These are phyloP conservation scores for Eupithecia exiguata DNA, from an alignment of 2,888 invertebrate species.

Conservation along the genomic window DNA sequence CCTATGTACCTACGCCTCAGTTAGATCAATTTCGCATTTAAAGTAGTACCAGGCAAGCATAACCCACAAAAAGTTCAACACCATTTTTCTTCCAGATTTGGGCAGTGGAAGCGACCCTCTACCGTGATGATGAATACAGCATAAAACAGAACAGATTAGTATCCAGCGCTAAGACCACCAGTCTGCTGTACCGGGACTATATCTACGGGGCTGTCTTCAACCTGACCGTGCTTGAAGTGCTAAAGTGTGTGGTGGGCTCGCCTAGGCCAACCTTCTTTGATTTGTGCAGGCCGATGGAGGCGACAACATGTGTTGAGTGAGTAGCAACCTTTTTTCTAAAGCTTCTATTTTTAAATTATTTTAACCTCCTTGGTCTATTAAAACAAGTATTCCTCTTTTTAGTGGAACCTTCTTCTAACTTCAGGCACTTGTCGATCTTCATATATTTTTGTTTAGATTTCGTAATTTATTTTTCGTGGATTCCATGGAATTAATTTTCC, in stretches of 20 bases:
- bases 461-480: neutral
- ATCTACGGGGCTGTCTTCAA: conserved; percentile 85
- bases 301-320: conserved; percentile 85
- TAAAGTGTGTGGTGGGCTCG: conserved; percentile 87
- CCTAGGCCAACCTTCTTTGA: conserved; percentile 91
- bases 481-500: neutral
- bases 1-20: neutral
- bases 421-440: neutral
- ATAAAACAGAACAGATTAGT: conserved; percentile 71
- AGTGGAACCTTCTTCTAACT: neutral
- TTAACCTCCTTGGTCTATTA: neutral
- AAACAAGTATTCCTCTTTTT: neutral
- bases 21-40: neutral
- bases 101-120: conserved; percentile 72
- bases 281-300: conserved; percentile 87
- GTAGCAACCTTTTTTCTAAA: conserved; percentile 34
- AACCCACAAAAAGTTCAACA: neutral
- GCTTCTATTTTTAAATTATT: neutral
- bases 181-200: conserved; percentile 85
- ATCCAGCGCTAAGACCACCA: conserved; percentile 71
- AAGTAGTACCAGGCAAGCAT: neutral
- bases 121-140: conserved; percentile 73
- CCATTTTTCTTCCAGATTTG: conserved; percentile 65
- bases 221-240: conserved; percentile 84
- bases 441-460: neutral